Evolutionary conservation across 1,140 invertebrate genomes (phyloP).

Genomic region (Pogonus chalceus): DNA sequence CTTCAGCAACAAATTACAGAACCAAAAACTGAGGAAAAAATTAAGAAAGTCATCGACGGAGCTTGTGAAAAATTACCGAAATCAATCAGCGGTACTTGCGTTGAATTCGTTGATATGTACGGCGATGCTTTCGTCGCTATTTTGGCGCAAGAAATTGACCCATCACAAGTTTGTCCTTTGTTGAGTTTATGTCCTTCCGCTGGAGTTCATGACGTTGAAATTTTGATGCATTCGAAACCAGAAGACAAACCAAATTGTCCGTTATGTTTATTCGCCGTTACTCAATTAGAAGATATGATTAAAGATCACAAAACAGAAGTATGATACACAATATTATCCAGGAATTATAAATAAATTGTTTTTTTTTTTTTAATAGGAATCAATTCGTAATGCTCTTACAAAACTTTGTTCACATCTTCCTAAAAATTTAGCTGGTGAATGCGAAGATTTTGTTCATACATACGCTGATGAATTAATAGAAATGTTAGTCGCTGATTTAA

Average conservation of each 20-base stretch:
- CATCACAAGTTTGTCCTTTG: slow-evolving; percentile 48
- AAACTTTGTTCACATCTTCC: slow-evolving; percentile 63
- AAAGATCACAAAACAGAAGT: slow-evolving; percentile 63
- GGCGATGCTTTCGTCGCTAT: slow-evolving; percentile 66
- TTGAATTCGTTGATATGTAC: slow-evolving; percentile 64
- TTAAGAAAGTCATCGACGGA: slow-evolving; percentile 52
- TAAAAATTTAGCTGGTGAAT: slow-evolving; percentile 49
- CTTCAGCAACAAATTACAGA: slow-evolving; percentile 61
- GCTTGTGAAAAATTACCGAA: slow-evolving; percentile 58
- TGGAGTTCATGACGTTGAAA: slow-evolving; percentile 38
- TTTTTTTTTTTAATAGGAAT: slow-evolving; percentile 41
- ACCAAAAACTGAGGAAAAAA: slow-evolving; percentile 52
- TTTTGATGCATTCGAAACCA: slow-evolving; percentile 41
- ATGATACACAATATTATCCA: slow-evolving; percentile 20
- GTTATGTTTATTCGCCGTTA: slow-evolving; percentile 71
- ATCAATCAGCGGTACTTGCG: slow-evolving; percentile 54
- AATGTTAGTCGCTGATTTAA: slow-evolving; percentile 63
- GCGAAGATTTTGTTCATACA: slow-evolving; percentile 62
- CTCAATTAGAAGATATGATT: slow-evolving; percentile 55
- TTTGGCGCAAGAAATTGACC: slow-evolving; percentile 72
- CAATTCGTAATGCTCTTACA: slow-evolving; percentile 59
- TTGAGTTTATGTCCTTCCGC: slow-evolving; percentile 36
- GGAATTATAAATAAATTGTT: slow-evolving; percentile 5
- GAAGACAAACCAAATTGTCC: slow-evolving; percentile 56
- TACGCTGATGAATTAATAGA: slow-evolving; percentile 68